Evolutionary conservation across 2,888 invertebrate genomes (phyloP).

Genomic region (Ophioninae sp.): DNA sequence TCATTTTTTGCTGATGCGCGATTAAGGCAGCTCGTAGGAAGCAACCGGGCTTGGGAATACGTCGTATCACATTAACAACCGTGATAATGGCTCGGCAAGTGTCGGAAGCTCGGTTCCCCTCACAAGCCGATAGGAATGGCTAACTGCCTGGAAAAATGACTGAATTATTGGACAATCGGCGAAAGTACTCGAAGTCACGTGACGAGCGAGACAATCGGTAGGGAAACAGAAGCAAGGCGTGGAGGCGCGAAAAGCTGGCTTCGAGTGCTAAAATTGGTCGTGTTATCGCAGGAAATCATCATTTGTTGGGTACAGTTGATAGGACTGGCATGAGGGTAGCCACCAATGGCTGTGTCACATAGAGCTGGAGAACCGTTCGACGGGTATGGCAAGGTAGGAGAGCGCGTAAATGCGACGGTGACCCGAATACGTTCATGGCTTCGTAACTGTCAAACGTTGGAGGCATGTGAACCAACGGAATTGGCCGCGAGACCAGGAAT

Average conservation of each 20-base stretch:
- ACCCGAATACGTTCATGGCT: constrained; percentile 66
- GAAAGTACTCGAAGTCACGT: background rate
- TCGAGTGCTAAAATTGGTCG: constrained; percentile 17
- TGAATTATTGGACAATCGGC: background rate
- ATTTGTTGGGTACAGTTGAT: constrained; percentile 9
- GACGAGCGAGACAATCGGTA: background rate
- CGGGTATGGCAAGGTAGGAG: constrained; percentile 46
- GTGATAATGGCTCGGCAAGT: background rate
- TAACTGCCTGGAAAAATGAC: background rate
- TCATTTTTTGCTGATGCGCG: background rate
- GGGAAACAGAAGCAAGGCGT: background rate
- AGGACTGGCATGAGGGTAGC: constrained; percentile 19
- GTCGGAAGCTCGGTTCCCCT: background rate
- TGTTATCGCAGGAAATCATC: constrained; percentile 30
- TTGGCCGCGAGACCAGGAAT: background rate
- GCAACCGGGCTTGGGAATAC: background rate
- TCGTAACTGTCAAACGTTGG: constrained; percentile 55
- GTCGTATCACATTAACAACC: background rate
- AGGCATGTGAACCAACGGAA: background rate
- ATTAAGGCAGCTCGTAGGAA: background rate
- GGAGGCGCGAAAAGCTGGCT: background rate
- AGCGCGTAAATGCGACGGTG: constrained; percentile 62
- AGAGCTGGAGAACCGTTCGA: constrained; percentile 57
- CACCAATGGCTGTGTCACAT: constrained; percentile 16
- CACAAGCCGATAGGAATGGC: background rate